Evolutionary conservation across 64 coral and sea anemone species (phyloP), one percentile per base, ranked within the genome.

Genomic region (Stylophora pistillata): DNA sequence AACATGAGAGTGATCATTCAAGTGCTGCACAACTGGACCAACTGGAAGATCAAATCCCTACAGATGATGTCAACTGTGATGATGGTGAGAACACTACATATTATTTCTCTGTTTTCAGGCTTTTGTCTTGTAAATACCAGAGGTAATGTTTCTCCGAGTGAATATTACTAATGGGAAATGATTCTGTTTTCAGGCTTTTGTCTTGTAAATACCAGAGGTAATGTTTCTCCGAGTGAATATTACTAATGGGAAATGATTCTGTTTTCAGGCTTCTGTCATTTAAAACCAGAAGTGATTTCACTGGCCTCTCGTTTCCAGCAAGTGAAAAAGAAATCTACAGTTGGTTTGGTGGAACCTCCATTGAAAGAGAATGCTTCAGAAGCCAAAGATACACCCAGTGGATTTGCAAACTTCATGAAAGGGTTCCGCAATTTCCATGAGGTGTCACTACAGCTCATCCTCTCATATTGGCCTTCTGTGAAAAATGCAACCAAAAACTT

Each of bases 401-500:
- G 60, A 53, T 84, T 53, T 25, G 61, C 33, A 26, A 41, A 10
- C 10, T 84, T 84, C 30, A 84, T 84, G 80, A 13, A 21, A 34
- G 12, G 60, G 3, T 84, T 84, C 53, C 80, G 80, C 15, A 66
- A 37, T 12, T 84, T 69, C 32, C 80, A 84, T 53, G 62, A 65
- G 25, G 34, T 7, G 1, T 53, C 33, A 9, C 33, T 69, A 1
- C 17, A 53, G 3, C 21, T 12, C 9, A 6, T 84, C 3, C 18
- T 84, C 30, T 68, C 33, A 11, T 84, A 84, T 41, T 84, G 80
- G 80, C 80, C 80, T 12, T 17, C 16, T 6, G 58, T 41, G 34
- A 84, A 34, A 63, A 63, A 84, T 69, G 27, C 32, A 20, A 84
- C 80, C 37, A 84, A 34, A 69, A 23, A 69, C 65, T 37, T 84